Evolutionary conservation across 2,797 vertebrate genomes (phyloP), one percentile per base, ranked within the genome.

Genomic region (Propithecus deckenii): DNA sequence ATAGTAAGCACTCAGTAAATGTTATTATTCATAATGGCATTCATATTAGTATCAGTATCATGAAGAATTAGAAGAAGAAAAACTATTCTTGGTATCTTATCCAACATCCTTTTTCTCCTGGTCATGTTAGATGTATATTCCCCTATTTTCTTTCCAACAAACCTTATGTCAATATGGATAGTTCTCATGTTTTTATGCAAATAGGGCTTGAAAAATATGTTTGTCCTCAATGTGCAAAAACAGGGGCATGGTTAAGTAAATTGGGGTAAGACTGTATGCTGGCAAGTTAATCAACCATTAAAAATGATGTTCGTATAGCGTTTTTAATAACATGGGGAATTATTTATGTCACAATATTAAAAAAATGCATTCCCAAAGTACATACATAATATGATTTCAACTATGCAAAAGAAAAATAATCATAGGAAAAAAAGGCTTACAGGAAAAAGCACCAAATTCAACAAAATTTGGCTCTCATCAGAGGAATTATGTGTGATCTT

Each of bases 291-390:
- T 67, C 41, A 86, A 55, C 9, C 41, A 63, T 92, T 96, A 71
- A 92, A 80, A 78, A 86, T 86, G 20, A 76, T 69, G 25, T 76
- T 63, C 46, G 22, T 71, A 74, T 25, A 59, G 5, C 17, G 46
- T 76, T 95, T 94, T 92, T 79, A 92, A 55, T 95, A 84, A 61
- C 28, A 57, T 55, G 52, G 22, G 52, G 9, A 96, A 67, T 65
- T 28, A 89, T 28, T 86, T 84, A 32, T 4, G 3, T 46, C 88
- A 55, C 1, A 61, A 55, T 76, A 86, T 83, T 92, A 18, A 50
- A 78, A 94, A 94, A 87, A 72, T 87, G 7, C 71, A 25, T 57
- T 87, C 89, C 48, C 48, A 79, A 59, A 76, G 14, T 55, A 41
- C 46, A 52, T 43, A 13, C 28, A 14, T 61, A 48, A 65, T 63